A percentile compares a stretch with the other conserved stretches of the same genome.
phyloP scores from a whole-genome alignment of 2,113 vertebrate species.

The Aegotheles bennettii region DNA sequence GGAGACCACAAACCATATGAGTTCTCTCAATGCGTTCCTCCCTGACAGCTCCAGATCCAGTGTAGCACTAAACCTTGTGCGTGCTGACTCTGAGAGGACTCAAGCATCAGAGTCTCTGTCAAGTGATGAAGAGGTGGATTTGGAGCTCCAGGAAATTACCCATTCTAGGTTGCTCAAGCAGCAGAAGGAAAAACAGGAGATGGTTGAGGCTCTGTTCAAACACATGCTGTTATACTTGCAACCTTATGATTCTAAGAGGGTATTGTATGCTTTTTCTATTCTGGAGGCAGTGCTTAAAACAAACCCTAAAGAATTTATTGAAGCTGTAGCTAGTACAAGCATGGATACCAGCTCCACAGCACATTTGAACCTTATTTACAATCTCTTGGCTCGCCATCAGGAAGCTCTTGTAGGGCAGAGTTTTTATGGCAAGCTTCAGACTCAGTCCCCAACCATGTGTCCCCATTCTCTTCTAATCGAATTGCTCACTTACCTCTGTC shows the following conservation, averaged over 20 bases:
- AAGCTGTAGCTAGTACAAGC: slow-evolving; percentile 83
- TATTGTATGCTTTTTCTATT: slow-evolving; percentile 87
- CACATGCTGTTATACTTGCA: slow-evolving; percentile 88
- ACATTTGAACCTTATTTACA: slow-evolving; percentile 91
- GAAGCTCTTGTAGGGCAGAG: slow-evolving; percentile 86
- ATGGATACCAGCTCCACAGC: slow-evolving; percentile 90
- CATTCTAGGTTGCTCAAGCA: slow-evolving; percentile 78
- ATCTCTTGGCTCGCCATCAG: slow-evolving; percentile 92
- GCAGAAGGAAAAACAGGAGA: slow-evolving; percentile 82
- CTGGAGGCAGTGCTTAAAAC: slow-evolving; percentile 89
- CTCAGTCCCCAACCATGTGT: slow-evolving; percentile 69
- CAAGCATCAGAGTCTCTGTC: slow-evolving; percentile 92
- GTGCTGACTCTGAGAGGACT: slow-evolving; percentile 86
- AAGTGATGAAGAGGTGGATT: slow-evolving; percentile 88
- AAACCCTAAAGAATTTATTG: slow-evolving; percentile 86
- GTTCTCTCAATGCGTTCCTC: neutral
- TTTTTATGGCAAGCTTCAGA: slow-evolving; percentile 86
- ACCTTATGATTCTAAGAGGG: slow-evolving; percentile 83
- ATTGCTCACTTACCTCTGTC: slow-evolving; percentile 87
- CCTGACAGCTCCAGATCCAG: slow-evolving; percentile 22
- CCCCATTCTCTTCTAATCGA: slow-evolving; percentile 88
- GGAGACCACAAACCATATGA: neutral
- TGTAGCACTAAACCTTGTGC: slow-evolving; percentile 14
- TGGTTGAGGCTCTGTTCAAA: slow-evolving; percentile 84
- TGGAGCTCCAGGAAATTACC: slow-evolving; percentile 86